These are phyloP conservation scores for Plebejus melissa DNA, from an alignment of 2,888 invertebrate species.

Conservation along the genomic window DNA sequence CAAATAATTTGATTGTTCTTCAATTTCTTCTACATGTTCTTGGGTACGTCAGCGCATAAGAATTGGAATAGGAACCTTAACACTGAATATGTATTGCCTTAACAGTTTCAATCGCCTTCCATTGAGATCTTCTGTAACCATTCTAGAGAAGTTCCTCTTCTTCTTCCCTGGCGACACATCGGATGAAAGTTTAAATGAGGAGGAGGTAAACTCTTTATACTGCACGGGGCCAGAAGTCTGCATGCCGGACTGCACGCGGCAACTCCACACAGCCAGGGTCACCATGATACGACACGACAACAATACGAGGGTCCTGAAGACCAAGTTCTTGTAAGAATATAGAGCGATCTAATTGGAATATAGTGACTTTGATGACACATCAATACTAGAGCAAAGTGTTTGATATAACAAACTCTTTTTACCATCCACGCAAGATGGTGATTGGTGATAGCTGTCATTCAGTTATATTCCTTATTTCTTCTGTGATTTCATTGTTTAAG, in stretches of 20 bases:
- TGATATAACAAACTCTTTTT: no score
- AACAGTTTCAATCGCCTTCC: no score
- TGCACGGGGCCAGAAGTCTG: constrained; percentile 44
- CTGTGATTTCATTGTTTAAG: no score
- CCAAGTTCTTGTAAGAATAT: constrained; percentile 32
- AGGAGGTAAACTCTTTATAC: constrained; percentile 45
- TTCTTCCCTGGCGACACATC: constrained; percentile 42
- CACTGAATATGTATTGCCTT: no score
- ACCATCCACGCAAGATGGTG: no score
- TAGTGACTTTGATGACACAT: neutral
- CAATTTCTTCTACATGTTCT: no score
- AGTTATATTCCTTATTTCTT: no score
- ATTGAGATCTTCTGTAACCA: neutral
- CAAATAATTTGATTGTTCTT: no score
- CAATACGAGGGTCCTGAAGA: constrained; percentile 32
- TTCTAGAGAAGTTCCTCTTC: constrained; percentile 51
- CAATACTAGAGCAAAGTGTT: no score
- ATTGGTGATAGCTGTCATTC: no score
- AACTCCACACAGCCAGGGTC: constrained; percentile 38
- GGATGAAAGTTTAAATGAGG: constrained; percentile 43
- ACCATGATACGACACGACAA: constrained; percentile 35
- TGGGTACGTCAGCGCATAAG: no score
- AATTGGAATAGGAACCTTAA: no score
- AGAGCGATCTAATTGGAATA: neutral
- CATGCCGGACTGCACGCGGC: constrained; percentile 45